phyloP scores from a whole-genome alignment of 2,797 vertebrate genomes.

The Gymnoscopelus microlampas region DNA sequence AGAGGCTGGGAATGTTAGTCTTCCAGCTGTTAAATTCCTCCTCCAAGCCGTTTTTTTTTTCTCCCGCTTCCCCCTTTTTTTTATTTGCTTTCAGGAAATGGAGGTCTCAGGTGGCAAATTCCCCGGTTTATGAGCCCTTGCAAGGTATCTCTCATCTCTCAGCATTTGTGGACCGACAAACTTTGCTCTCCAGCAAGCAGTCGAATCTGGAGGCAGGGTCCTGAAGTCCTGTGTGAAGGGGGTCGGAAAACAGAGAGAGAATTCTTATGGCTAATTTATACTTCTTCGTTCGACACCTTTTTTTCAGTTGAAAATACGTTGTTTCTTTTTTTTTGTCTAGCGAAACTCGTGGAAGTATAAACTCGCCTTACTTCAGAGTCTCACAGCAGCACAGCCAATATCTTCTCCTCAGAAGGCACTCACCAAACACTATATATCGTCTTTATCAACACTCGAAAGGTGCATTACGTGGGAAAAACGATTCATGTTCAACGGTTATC shows the following conservation, averaged over 20 bases:
- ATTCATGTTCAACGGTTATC: slow-evolving; percentile 55
- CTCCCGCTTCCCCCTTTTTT: slow-evolving; percentile 42
- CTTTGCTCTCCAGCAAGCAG: slow-evolving; percentile 48
- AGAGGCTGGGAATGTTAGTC: slow-evolving; percentile 63
- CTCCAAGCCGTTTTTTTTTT: slow-evolving; percentile 68
- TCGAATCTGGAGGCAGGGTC: slow-evolving; percentile 47
- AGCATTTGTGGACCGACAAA: slow-evolving; percentile 60
- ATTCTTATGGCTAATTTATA: not conserved
- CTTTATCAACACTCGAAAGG: slow-evolving; percentile 60
- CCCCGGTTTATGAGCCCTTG: slow-evolving; percentile 69
- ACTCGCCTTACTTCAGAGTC: slow-evolving; percentile 32
- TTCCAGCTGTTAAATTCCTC: slow-evolving; percentile 76
- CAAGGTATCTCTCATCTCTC: slow-evolving; percentile 51
- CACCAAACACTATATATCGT: slow-evolving; percentile 56
- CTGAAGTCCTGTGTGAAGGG: not conserved
- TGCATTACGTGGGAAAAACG: slow-evolving; percentile 56
- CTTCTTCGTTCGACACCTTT: no score
- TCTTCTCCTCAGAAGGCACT: slow-evolving; percentile 1
- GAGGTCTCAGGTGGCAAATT: slow-evolving; percentile 79
- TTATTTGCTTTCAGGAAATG: slow-evolving; percentile 70
- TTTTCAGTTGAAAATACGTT: no score
- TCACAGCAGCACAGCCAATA: slow-evolving; percentile 16
- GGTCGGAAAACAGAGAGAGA: not conserved
- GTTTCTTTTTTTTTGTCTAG: no score
- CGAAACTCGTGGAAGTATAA: no score